Evolutionary conservation across 2,113 vertebrate genomes (phyloP).

Genomic region (Ciconia maguari): DNA sequence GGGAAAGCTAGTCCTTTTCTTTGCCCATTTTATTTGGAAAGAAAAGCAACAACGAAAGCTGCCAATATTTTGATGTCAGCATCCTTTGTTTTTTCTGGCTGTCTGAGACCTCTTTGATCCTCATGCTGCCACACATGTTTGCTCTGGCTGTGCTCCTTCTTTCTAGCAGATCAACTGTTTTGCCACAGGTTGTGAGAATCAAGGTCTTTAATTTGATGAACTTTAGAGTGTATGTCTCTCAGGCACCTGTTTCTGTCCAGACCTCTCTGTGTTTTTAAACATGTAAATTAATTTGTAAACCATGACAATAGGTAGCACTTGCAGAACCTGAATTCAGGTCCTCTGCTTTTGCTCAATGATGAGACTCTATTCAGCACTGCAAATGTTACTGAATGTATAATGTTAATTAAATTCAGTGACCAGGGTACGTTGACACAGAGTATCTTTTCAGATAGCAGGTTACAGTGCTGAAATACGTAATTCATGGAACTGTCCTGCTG

Average conservation of each 20-base stretch:
- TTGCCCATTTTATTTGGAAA: slow-evolving; percentile 62
- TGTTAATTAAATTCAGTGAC: not conserved
- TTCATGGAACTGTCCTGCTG: not conserved
- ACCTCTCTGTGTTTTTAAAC: not conserved
- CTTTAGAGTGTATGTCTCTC: not conserved
- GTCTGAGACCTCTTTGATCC: slow-evolving; percentile 50
- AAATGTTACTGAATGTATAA: not conserved
- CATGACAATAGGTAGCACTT: not conserved
- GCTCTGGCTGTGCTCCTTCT: not conserved
- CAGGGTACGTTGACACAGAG: not conserved
- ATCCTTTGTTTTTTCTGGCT: slow-evolving; percentile 59
- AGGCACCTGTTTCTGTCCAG: not conserved
- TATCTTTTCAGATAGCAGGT: not conserved
- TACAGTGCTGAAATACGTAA: not conserved
- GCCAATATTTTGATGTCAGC: slow-evolving; percentile 66
- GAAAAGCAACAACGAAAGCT: slow-evolving; percentile 34
- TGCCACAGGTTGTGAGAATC: slow-evolving; percentile 19
- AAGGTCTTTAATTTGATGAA: not conserved
- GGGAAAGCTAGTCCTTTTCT: slow-evolving; percentile 15
- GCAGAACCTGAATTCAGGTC: not conserved
- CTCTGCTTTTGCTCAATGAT: not conserved
- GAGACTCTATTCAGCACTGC: not conserved
- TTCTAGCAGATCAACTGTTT: not conserved
- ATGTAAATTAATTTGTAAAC: not conserved
- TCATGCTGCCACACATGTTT: slow-evolving; percentile 27